Percentiles rank a stretch among this genome's conserved stretches.
Evolutionary conservation across 2,888 invertebrate species (phyloP).

Genomic region (Steinernema hermaphroditum): DNA sequence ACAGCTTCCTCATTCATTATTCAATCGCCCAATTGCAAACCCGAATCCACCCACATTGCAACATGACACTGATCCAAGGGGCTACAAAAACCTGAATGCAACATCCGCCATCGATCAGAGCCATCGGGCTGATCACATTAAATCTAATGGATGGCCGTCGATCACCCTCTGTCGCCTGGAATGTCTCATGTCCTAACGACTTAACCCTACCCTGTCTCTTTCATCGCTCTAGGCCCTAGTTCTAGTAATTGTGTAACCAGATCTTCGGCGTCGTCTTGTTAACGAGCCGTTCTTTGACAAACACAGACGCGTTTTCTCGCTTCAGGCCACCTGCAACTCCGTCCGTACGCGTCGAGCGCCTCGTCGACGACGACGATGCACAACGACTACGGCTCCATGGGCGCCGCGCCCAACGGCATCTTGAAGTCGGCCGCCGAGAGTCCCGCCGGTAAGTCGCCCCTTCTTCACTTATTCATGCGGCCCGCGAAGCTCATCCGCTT

Average conservation of each 20-base stretch:
- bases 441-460: slow-evolving; percentile 28
- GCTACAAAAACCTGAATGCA: no score
- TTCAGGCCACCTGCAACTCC: slow-evolving; percentile 19
- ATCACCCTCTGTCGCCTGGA: no score
- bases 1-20: no score
- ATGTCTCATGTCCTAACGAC: no score
- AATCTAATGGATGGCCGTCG: no score
- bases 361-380: slow-evolving; percentile 20
- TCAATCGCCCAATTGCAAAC: no score
- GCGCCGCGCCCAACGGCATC: slow-evolving; percentile 22
- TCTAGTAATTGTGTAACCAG: slow-evolving; percentile 29
- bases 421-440: slow-evolving; percentile 9
- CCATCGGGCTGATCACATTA: no score
- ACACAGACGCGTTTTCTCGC: neutral
- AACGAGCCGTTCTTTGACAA: neutral
- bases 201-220: no score
- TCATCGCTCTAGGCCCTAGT: no score
- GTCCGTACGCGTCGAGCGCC: slow-evolving; percentile 17
- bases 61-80: no score
- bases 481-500: slow-evolving; percentile 13
- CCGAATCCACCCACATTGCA: no score
- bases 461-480: slow-evolving; percentile 17
- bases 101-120: no score
- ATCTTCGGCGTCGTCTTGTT: neutral
- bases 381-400: slow-evolving; percentile 25